Conservation (phyloP, 1,140 invertebrate genomes). For the Ostrea edulis region DNA sequence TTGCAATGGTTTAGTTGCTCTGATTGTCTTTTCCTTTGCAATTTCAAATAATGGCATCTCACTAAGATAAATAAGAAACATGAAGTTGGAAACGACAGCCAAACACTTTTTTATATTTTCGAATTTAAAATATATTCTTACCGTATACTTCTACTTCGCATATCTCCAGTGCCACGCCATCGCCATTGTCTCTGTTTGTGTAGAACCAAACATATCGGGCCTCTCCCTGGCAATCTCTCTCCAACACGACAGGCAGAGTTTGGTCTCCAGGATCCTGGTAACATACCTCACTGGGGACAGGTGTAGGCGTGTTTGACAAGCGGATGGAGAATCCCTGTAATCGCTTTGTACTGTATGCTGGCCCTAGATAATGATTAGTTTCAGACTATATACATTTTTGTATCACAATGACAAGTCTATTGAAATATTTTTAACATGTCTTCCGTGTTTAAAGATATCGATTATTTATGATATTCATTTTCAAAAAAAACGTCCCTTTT, state of each 20-base stretch:
- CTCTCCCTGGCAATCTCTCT: not conserved
- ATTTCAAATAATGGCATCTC: too few species aligned
- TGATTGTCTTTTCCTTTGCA: too few species aligned
- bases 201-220: not conserved
- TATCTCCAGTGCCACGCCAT: not conserved
- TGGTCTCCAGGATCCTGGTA: not conserved
- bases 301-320: not conserved
- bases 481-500: too few species aligned
- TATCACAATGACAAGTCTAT: not conserved
- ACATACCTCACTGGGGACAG: not conserved
- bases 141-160: not conserved
- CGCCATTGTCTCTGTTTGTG: not conserved
- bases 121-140: too few species aligned
- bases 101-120: too few species aligned
- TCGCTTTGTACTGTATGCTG: not conserved
- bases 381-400: not conserved
- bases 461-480: too few species aligned
- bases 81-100: too few species aligned
- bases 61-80: too few species aligned
- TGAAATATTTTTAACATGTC: not conserved
- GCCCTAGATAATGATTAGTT: not conserved
- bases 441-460: too few species aligned
- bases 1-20: too few species aligned
- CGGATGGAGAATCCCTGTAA: not conserved
- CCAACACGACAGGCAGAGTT: not conserved